phyloP scores from a whole-genome alignment of 53 echinoderm and acorn worm species.

The Echinometra lucunter region DNA sequence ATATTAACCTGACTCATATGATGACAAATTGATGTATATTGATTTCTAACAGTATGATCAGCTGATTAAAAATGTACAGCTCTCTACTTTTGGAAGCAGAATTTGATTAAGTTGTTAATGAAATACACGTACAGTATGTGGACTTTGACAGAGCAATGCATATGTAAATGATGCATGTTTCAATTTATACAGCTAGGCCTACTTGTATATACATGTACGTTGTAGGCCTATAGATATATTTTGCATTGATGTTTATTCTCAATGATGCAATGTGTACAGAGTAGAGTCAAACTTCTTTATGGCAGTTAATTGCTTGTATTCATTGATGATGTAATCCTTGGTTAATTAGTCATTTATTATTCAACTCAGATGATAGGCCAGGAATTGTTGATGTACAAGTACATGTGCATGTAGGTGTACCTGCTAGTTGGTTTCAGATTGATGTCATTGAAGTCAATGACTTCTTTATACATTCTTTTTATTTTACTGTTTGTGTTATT shows the following conservation, averaged over 20 bases:
- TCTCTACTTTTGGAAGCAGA: not conserved
- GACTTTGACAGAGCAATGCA: not conserved
- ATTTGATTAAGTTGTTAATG: not conserved
- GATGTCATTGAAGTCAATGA: no score
- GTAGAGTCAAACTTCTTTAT: not conserved
- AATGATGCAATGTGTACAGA: not conserved
- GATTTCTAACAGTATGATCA: constrained; percentile 23
- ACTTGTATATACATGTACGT: not conserved
- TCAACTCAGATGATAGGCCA: not conserved
- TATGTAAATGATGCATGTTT: not conserved
- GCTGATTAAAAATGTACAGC: constrained; percentile 19
- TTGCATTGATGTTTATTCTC: not conserved
- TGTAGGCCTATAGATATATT: no score
- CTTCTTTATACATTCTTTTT: no score
- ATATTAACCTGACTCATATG: constrained; percentile 37
- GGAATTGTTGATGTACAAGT: not conserved
- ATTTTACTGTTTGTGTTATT: no score
- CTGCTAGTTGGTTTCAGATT: not conserved
- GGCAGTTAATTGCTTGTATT: not conserved
- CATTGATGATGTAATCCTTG: not conserved
- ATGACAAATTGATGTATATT: constrained; percentile 9
- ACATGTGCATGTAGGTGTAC: not conserved
- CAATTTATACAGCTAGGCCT: not conserved
- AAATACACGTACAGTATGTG: not conserved
- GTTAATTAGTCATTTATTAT: constrained; percentile 45